These are phyloP conservation scores for Microdon myrmicae DNA, from an alignment of 2,888 invertebrate species.

Conservation along the genomic window DNA sequence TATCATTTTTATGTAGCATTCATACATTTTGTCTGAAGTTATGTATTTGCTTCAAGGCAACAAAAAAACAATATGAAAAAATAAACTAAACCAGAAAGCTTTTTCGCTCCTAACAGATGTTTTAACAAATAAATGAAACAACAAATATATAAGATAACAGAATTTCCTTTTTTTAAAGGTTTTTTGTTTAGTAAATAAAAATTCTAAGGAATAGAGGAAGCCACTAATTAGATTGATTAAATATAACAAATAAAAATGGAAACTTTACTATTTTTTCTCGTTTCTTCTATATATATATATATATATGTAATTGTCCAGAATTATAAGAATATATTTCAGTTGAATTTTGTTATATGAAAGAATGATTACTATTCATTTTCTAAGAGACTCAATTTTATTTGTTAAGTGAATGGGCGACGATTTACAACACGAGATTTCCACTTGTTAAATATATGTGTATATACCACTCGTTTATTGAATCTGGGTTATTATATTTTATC, in stretches of 20 bases:
- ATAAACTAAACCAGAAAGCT: conserved; percentile 11
- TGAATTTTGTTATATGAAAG: conserved; percentile 13
- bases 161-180: conserved; percentile 24
- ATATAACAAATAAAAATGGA: conserved; percentile 27
- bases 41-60: conserved; percentile 7
- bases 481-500: no score
- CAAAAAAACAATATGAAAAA: background rate
- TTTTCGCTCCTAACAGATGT: conserved; percentile 13
- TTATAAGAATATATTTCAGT: no score
- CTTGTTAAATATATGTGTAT: no score
- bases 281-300: background rate
- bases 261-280: conserved; percentile 7
- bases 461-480: no score
- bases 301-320: no score
- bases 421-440: no score
- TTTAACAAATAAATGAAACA: conserved; percentile 31
- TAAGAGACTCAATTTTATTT: background rate
- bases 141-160: conserved; percentile 45
- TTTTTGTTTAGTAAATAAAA: conserved; percentile 10
- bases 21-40: conserved; percentile 28
- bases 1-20: conserved; percentile 12
- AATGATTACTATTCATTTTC: conserved; percentile 3
- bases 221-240: conserved; percentile 36
- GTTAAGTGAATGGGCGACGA: no score
- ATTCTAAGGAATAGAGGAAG: conserved; percentile 44